A percentile compares a stretch with the other conserved stretches of the same genome.
Evolutionary conservation across 2,113 vertebrate genomes (phyloP).

Genomic region (Gasterosteus aculeatus): DNA sequence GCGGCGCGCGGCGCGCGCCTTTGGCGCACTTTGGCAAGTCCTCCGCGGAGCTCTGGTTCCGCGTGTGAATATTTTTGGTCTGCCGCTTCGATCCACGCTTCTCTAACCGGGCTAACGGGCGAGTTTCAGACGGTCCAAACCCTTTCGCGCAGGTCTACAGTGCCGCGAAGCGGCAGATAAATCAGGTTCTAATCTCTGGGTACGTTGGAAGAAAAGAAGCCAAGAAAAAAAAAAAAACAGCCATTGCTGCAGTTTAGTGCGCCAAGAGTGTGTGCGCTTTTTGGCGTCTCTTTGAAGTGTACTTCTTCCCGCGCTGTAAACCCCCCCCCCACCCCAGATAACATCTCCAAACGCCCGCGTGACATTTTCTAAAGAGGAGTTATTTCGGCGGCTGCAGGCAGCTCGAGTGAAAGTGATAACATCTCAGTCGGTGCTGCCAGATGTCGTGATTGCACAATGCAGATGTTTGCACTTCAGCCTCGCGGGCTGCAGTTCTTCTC

Average conservation of each 20-base stretch:
- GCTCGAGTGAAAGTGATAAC: conserved; percentile 15
- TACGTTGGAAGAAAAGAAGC: conserved; percentile 14
- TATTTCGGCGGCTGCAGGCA: conserved; percentile 10
- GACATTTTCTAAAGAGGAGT: conserved; percentile 18
- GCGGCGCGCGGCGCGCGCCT: not conserved
- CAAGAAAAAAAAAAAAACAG: not conserved
- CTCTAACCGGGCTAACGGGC: fast-evolving
- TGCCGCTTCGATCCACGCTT: not conserved
- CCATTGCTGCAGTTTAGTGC: not conserved
- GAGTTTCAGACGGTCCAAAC: not conserved
- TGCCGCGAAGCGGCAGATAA: conserved; percentile 29
- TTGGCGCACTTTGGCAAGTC: not conserved
- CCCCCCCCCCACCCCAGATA: conserved; percentile 19
- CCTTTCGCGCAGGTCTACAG: conserved; percentile 46
- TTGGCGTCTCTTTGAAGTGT: conserved; percentile 46
- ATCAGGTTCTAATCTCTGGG: not conserved
- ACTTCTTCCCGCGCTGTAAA: conserved; percentile 1
- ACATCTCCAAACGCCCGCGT: conserved; percentile 3
- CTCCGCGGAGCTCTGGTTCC: not conserved
- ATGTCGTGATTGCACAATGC: conserved; percentile 58
- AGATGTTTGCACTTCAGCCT: conserved; percentile 72
- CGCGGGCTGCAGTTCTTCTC: conserved; percentile 28
- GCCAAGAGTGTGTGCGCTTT: conserved; percentile 6
- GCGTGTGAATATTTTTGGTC: conserved; percentile 30
- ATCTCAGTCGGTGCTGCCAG: conserved; percentile 35